Conservation (phyloP, 2,888 invertebrate species). For the Boloria euphrosyne region DNA sequence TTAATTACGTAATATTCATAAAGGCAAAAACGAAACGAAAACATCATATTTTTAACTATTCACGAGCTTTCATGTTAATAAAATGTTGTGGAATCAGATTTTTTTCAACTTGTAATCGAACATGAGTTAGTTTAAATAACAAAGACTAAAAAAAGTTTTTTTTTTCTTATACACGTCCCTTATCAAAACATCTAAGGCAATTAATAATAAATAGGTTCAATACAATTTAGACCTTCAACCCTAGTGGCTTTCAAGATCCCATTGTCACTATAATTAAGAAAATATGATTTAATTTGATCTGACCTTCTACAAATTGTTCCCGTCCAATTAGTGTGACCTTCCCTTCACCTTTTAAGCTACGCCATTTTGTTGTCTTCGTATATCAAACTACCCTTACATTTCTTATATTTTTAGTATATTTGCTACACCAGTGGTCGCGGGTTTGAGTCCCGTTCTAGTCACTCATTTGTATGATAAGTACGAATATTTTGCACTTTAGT, state of each 20-base stretch:
- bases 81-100: no score
- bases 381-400: no score
- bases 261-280: conserved; percentile 18
- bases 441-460: no score
- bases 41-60: no score
- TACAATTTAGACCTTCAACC: neutral
- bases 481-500: no score
- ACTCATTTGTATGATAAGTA: no score
- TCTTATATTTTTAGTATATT: no score
- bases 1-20: no score
- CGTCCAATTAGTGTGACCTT: conserved; percentile 13
- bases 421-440: no score
- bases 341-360: neutral
- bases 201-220: neutral
- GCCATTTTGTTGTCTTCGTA: neutral
- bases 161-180: neutral
- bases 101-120: no score
- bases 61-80: no score
- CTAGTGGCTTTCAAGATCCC: conserved; percentile 1
- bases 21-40: no score
- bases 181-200: neutral
- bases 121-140: neutral
- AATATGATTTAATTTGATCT: conserved; percentile 18
- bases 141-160: neutral
- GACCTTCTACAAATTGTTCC: conserved; percentile 10